These are phyloP conservation scores for Gobiocypris rarus DNA, from an alignment of 2,113 vertebrate genomes.

Conservation along the genomic window DNA sequence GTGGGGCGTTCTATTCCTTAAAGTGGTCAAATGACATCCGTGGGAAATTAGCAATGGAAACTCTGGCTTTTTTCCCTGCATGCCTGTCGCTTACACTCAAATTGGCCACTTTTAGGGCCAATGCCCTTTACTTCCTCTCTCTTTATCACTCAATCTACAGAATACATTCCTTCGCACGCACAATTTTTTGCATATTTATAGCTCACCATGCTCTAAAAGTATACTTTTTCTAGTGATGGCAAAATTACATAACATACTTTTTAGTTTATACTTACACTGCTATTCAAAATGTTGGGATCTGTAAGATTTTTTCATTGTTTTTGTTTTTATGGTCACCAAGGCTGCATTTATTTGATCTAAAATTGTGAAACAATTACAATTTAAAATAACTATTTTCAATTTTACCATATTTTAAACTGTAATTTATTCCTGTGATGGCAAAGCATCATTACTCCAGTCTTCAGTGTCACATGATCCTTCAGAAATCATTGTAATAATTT, in stretches of 20 bases:
- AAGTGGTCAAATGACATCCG: slow-evolving; percentile 45
- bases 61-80: neutral
- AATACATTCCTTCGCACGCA: neutral
- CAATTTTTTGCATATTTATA: neutral
- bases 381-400: too few relatives aligned
- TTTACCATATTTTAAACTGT: too few relatives aligned
- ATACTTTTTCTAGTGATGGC: neutral
- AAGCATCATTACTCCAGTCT: too few relatives aligned
- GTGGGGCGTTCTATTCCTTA: slow-evolving; percentile 17
- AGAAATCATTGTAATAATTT: too few relatives aligned
- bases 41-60: slow-evolving; percentile 53
- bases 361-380: too few relatives aligned
- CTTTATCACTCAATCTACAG: slow-evolving; percentile 1
- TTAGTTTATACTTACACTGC: neutral
- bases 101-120: neutral
- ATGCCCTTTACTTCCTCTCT: slow-evolving; percentile 27
- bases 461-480: too few relatives aligned
- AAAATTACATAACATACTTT: neutral
- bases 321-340: too few relatives aligned
- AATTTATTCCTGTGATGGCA: too few relatives aligned
- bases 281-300: neutral
- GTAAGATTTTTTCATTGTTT: neutral
- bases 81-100: slow-evolving; percentile 12
- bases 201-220: neutral
- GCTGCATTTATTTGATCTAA: too few relatives aligned